These are phyloP conservation scores for Drosophila niveifrons DNA, from an alignment of 2,888 invertebrate genomes.

Conservation along the genomic window DNA sequence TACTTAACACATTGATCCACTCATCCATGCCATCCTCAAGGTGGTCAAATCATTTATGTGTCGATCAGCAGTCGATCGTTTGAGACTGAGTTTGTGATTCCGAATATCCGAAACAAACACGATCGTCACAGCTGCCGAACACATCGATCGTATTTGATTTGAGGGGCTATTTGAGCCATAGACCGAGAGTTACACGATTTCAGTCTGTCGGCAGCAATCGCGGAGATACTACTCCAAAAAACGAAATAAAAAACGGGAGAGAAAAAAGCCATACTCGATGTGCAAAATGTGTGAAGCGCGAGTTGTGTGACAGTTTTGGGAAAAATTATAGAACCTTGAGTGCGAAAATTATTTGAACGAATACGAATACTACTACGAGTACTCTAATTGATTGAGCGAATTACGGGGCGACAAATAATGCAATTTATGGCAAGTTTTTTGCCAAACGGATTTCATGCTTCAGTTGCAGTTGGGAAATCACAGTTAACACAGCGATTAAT, in stretches of 20 bases:
- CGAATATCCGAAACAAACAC: constrained; percentile 32
- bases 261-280: constrained; percentile 7
- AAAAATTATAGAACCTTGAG: constrained; percentile 67
- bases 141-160: constrained; percentile 51
- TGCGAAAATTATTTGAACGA: constrained; percentile 5
- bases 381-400: constrained; percentile 62
- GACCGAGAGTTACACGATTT: constrained; percentile 31
- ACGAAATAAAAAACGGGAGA: neutral
- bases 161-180: constrained; percentile 47
- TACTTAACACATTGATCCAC: constrained; percentile 5
- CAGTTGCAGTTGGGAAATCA: constrained; percentile 44
- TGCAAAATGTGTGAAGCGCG: constrained; percentile 49
- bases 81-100: neutral
- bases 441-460: constrained; percentile 62
- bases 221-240: constrained; percentile 31
- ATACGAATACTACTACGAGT: too few relatives aligned
- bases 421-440: constrained; percentile 71
- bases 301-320: constrained; percentile 48
- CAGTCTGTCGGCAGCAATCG: constrained; percentile 67
- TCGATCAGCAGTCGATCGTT: neutral
- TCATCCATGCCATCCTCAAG: constrained; percentile 17
- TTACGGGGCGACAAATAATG: constrained; percentile 54
- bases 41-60: constrained; percentile 1
- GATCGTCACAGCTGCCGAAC: constrained; percentile 48
- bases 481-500: constrained; percentile 44